Evolutionary conservation across 2,888 invertebrate species (phyloP), one percentile per base, ranked within the genome.

Genomic region (Strigamia transsilvanica): DNA sequence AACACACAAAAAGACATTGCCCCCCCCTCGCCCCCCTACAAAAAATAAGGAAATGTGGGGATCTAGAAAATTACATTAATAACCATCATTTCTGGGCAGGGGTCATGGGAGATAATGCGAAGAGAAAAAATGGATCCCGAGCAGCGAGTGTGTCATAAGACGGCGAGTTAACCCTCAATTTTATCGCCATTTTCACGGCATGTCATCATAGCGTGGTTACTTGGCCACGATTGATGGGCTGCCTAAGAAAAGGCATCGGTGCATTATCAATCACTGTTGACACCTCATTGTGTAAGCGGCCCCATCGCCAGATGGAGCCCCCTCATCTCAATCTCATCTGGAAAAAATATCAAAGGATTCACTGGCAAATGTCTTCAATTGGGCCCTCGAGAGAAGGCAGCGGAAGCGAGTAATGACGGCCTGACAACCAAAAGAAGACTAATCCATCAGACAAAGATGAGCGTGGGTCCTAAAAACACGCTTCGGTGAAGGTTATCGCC

Each of bases 211-310:
- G 61, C 23, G 3, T 21, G 23, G 61, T 66, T 66, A 23, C 23
- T 3, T 5, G 21, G 21, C 21, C 18, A 66, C 23, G 61, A 66
- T 66, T 66, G 61, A 66, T 66, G 61, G 61, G 21, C 21, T 66
- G n/a, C 21, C 61, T 66, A 66, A 66, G 61, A 66, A 66, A 66
- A 66, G 18, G 61, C 61, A 66, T 21, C 61, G 61, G 61, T 23
- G 61, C 61, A 66, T 66, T 66, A 66, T 66, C 61, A 66, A 66
- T 66, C 61, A 66, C 61, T 66, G 61, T 66, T 66, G 61, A 66
- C 61, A 66, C 61, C 21, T 66, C 61, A 66, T 66, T 66, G 61
- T 66, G 61, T 66, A 66, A 66, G 61, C 61, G 61, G 51, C 21
- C 21, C 61, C 61, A 66, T 66, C 61, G 61, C 61, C 61, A 66